Conservation (phyloP, 2,888 invertebrate species). For the Parnassius glacialis region DNA sequence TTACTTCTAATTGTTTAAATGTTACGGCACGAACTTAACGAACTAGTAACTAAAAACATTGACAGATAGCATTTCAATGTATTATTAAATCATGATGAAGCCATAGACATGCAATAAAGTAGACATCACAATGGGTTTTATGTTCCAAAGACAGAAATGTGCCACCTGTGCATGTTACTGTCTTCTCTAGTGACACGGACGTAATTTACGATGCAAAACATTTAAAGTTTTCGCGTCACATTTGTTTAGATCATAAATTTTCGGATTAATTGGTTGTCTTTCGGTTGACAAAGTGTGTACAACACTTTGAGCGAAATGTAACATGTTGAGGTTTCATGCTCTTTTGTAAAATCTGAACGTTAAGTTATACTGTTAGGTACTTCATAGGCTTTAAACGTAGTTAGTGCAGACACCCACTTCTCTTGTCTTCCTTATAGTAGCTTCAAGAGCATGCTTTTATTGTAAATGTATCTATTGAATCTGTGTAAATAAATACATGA, state of each 20-base stretch:
- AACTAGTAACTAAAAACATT: constrained; percentile 28
- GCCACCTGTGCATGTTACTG: constrained; percentile 28
- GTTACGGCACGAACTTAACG: background rate
- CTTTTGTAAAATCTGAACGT: background rate
- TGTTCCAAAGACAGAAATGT: constrained; percentile 32
- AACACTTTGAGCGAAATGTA: background rate
- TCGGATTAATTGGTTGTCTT: background rate
- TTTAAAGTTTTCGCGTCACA: background rate
- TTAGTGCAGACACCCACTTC: background rate
- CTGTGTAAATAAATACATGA: constrained; percentile 27
- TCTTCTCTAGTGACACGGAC: background rate
- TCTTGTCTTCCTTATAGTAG: constrained; percentile 37
- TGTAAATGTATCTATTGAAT: constrained; percentile 20
- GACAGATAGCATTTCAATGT: constrained; percentile 33
- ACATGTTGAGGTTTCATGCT: background rate
- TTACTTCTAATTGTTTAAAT: background rate
- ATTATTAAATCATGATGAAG: constrained; percentile 39
- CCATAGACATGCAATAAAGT: constrained; percentile 29
- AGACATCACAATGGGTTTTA: constrained; percentile 34
- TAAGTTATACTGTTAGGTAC: background rate
- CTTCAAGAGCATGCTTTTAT: constrained; percentile 38
- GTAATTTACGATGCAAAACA: constrained; percentile 6
- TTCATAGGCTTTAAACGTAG: background rate
- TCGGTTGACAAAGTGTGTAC: background rate
- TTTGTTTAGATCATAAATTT: constrained; percentile 2